Evolutionary conservation across 2,113 vertebrate species (phyloP), one percentile per base, ranked within the genome.

Genomic region (Edolisoma coerulescens): DNA sequence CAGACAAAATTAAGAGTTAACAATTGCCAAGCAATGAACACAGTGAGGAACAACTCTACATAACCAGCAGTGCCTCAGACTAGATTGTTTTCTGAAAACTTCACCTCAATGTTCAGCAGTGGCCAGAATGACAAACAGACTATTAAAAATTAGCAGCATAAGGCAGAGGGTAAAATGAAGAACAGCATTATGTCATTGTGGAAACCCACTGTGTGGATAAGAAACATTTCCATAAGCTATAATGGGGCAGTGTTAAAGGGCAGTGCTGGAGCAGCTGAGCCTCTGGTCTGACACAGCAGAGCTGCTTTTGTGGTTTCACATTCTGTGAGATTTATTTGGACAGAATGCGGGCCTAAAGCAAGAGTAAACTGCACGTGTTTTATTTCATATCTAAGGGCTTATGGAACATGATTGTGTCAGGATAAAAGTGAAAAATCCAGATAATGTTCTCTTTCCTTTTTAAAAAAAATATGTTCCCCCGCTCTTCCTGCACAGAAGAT

Each of bases 1-100:
- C 18, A 54, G 63, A 42, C 42, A 71, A 84, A 96, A 96, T 84
- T 73, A 81, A 81, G 86, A 84, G 67, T 84, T 93, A 87, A 90
- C 67, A 79, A 92, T 74, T 77, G 76, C 59, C 7, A 13, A 93
- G 86, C n/a, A 77, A 84, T 19, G 64, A 93, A 54, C 90, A 52
- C 68, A 84, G 54, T 28, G 64, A 92, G 83, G 64, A 92, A 13
- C 47, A 86, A 28, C 10, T 52, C n/a, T 45, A 37, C 47, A 59
- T 74, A 75, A 50, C 35, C 89, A 80, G 47, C 88, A 84, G 39
- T 86, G 59, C 69, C 75, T 88, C 63, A 69, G 63, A 81, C 42
- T 32, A 56, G 42, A 59, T 32, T 39, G 13, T 47, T 71, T 84
- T 78, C 76, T 81, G 69, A 92, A 93, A 96, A 87, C 60, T 89